These are phyloP conservation scores for Plectropomus leopardus DNA, from an alignment of 2,113 vertebrate species.

Conservation along the genomic window DNA sequence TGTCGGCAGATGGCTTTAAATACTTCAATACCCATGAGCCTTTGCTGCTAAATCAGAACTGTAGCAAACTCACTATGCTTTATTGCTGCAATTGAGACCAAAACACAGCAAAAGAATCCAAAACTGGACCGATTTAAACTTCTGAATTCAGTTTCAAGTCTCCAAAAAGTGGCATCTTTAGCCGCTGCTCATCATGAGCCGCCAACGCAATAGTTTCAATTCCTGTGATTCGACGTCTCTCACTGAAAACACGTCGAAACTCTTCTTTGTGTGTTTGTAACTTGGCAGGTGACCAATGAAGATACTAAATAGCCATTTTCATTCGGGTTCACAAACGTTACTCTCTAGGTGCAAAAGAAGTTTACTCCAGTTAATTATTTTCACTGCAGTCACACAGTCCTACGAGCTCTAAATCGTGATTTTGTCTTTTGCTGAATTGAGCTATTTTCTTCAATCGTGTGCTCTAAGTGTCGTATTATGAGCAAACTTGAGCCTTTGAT, in stretches of 20 bases:
- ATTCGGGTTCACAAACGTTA: background rate
- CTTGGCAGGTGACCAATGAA: background rate
- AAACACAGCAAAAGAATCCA: background rate
- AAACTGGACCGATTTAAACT: no score
- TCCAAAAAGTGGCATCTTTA: background rate
- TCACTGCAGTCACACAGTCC: background rate
- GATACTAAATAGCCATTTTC: background rate
- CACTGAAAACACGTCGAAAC: background rate
- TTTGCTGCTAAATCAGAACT: background rate
- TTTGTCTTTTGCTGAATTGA: background rate
- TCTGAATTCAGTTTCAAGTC: no score
- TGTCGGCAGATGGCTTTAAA: background rate
- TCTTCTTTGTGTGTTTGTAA: background rate
- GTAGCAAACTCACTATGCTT: background rate
- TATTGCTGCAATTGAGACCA: background rate
- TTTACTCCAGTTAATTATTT: constrained; percentile 11
- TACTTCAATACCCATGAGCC: background rate
- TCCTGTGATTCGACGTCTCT: background rate
- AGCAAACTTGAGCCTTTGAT: constrained; percentile 3
- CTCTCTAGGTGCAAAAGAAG: background rate
- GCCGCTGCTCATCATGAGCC: background rate
- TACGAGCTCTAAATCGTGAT: background rate
- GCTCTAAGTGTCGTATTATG: background rate
- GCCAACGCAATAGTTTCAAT: background rate
- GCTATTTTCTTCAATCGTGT: constrained; percentile 28